A percentile compares a stretch with the other conserved stretches of the same genome.
phyloP scores from a whole-genome alignment of 2,113 vertebrate species.

The Excalfactoria chinensis region DNA sequence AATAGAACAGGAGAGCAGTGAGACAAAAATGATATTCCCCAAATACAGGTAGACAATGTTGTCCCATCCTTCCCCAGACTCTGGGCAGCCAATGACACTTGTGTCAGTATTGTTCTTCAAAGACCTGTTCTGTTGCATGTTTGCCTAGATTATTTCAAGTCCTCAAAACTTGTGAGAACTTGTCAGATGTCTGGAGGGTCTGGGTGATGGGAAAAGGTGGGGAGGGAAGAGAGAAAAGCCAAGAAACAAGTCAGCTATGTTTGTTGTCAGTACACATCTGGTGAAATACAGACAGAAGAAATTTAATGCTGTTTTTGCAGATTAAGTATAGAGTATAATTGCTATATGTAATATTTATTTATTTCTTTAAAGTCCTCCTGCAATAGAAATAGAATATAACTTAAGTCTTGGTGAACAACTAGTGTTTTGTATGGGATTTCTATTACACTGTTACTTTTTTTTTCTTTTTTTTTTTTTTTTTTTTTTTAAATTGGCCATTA shows the following conservation, averaged over 20 bases:
- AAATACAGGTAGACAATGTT: neutral
- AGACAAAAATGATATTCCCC: neutral
- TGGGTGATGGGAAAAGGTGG: neutral
- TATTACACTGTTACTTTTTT: neutral
- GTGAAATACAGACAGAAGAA: neutral
- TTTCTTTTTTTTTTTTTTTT: neutral
- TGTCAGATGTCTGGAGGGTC: neutral
- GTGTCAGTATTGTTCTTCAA: neutral
- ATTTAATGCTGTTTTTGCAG: neutral
- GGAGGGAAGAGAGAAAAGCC: neutral
- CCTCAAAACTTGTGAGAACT: neutral
- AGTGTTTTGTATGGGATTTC: neutral
- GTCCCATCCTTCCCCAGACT: neutral
- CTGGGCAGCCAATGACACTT: neutral
- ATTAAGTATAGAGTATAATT: neutral
- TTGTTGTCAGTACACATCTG: neutral
- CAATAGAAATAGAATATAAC: neutral
- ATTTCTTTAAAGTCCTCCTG: too few species aligned
- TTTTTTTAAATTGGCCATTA: neutral
- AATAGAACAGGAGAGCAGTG: neutral
- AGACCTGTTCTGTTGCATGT: neutral
- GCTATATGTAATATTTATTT: neutral
- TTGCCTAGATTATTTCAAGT: neutral
- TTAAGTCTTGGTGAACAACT: neutral
- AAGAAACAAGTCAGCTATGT: neutral